Evolutionary conservation across 2,797 vertebrate genomes (phyloP), one percentile per base, ranked within the genome.

Genomic region (Gadopsis marmoratus): DNA sequence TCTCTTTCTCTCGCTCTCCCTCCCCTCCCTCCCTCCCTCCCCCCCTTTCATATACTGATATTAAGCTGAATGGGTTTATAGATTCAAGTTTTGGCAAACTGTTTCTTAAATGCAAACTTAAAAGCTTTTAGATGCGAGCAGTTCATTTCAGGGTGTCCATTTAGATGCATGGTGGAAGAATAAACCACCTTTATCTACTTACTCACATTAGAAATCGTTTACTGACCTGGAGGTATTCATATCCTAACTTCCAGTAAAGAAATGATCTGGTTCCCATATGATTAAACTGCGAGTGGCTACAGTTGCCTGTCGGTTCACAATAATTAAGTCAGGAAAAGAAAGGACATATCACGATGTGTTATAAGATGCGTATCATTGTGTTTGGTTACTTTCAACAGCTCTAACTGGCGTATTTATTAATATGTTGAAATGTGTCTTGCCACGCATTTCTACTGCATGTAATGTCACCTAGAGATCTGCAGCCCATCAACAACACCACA

Each of bases 391-490:
- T 74, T 29, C 23, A 62, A 5, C 50, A 21, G 19, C 39, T 67
- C 6, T 13, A 39, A 45, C n/a, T 59, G 29, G 39, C 23, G 47
- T 51, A 41, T 65, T 26, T 26, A 26, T 26, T 26, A 26, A 26
- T 26, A 26, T 26, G 26, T 26, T 26, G 26, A 26, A 26, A 26
- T 26, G 26, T 37, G 43, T 62, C 50, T 65, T 23, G 41, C n/a
- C 12, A 35, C 29, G 26, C n/a, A 45, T 78, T 61, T 55, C 41
- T 53, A 14, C 21, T 47, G 35, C 65, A 19, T 58, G 63, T 55
- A 29, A 69, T 56, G 47, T 71, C 51, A 47, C 1, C 11, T 13
- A 37, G 26, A 71, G 17, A 19, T 60, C 61, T 75, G 51, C 62
- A 31, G 58, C 43, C 10, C 33, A 31, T 70, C 37, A 35, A 48